A percentile compares a stretch with the other conserved stretches of the same genome.
These are phyloP conservation scores for Sarcophaga caerulescens DNA, from an alignment of 2,888 invertebrate species.

Conservation along the genomic window DNA sequence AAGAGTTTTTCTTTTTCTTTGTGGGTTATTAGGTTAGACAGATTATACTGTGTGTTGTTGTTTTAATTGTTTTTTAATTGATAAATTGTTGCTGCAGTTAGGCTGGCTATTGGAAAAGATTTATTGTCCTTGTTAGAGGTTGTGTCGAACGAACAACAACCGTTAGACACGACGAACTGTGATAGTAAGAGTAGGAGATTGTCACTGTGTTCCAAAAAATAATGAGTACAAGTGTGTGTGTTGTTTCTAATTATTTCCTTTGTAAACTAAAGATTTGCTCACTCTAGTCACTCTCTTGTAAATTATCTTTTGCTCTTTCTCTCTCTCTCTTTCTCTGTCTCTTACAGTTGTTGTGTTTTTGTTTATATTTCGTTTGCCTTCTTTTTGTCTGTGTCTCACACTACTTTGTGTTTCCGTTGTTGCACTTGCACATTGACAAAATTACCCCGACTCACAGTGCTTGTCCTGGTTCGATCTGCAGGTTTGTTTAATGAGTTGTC, in stretches of 20 bases:
- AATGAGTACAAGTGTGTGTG: neutral
- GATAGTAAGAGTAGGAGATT: slow-evolving; percentile 51
- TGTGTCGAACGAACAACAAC: slow-evolving; percentile 41
- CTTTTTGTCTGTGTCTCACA: slow-evolving; percentile 25
- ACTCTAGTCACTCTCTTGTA: neutral
- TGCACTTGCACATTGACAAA: slow-evolving; percentile 54
- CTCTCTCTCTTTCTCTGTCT: slow-evolving; percentile 40
- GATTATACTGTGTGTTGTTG: slow-evolving; percentile 10
- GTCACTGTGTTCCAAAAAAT: slow-evolving; percentile 12
- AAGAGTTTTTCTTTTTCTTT: slow-evolving; percentile 2
- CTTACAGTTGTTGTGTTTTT: neutral
- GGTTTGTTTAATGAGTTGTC: slow-evolving; percentile 6
- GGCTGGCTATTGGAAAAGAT: neutral
- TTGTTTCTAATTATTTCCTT: slow-evolving; percentile 30
- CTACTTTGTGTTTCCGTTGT: slow-evolving; percentile 44
- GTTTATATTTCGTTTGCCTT: neutral
- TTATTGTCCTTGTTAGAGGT: slow-evolving; percentile 67
- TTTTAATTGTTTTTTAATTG: slow-evolving; percentile 2
- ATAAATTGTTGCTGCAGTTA: slow-evolving; percentile 9
- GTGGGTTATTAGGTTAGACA: slow-evolving; percentile 62
- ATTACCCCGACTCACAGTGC: slow-evolving; percentile 25
- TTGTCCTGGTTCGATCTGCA: slow-evolving; percentile 39
- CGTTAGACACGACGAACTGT: slow-evolving; percentile 30
- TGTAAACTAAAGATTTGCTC: neutral
- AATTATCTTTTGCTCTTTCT: no score